Evolutionary conservation across 2,797 vertebrate species (phyloP).

Genomic region (Chelidonichthys spinosus): DNA sequence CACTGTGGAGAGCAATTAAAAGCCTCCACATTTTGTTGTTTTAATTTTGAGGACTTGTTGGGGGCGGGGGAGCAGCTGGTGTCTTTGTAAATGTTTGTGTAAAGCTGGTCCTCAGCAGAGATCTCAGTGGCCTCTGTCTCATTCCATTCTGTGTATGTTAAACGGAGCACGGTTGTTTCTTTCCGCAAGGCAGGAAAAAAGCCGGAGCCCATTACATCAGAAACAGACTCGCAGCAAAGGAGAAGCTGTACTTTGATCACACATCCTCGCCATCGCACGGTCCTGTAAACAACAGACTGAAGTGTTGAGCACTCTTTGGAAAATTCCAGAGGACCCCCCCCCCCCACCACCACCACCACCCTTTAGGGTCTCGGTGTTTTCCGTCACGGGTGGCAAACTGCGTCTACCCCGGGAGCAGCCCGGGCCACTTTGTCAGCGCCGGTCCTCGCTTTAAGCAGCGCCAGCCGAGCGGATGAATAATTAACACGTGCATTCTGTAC

Average conservation of each 20-base stretch:
- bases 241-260: constrained; percentile 18
- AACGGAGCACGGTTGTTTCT: constrained; percentile 66
- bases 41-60: background rate
- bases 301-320: background rate
- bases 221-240: constrained; percentile 11
- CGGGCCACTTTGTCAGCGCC: constrained; percentile 75
- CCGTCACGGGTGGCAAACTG: constrained; percentile 64
- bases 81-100: constrained; percentile 45
- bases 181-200: constrained; percentile 29
- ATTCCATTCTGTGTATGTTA: constrained; percentile 57
- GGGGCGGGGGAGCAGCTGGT: constrained; percentile 27
- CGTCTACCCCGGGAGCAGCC: constrained; percentile 53
- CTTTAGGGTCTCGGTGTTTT: constrained; percentile 40
- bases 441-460: constrained; percentile 55
- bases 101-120: constrained; percentile 17
- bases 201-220: constrained; percentile 17
- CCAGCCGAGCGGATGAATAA: constrained; percentile 81
- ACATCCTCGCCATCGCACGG: background rate
- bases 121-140: constrained; percentile 44
- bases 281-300: constrained; percentile 5
- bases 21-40: background rate
- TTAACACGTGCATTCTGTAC: constrained; percentile 83
- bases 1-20: constrained; percentile 4
- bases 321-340: constrained; percentile 4
- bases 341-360: constrained; percentile 2